phyloP scores from a whole-genome alignment of 2,888 invertebrate genomes.

The Notodonta dromedarius region DNA sequence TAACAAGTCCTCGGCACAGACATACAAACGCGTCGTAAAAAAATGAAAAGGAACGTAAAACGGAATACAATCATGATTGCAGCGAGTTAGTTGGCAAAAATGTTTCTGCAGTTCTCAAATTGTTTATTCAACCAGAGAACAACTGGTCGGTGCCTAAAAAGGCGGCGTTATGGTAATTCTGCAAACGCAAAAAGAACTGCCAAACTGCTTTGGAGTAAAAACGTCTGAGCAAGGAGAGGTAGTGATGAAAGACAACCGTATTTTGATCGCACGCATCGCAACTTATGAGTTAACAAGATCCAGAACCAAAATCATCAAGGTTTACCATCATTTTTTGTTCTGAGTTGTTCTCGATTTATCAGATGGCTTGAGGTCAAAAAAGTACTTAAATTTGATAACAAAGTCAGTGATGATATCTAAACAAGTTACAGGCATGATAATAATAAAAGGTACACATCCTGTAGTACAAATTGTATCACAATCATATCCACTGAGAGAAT shows the following conservation, averaged over 20 bases:
- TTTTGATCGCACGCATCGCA: slow-evolving; percentile 28
- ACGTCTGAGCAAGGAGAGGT: slow-evolving; percentile 20
- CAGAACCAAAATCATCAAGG: slow-evolving; percentile 7
- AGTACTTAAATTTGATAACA: background rate
- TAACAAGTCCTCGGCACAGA: slow-evolving; percentile 30
- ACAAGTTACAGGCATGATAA: background rate
- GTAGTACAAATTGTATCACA: background rate
- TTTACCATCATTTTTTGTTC: slow-evolving; percentile 6
- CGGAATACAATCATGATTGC: slow-evolving; percentile 41
- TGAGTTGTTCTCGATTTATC: slow-evolving; percentile 10
- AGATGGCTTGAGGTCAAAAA: slow-evolving; percentile 3
- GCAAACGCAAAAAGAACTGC: slow-evolving; percentile 24
- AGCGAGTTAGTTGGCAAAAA: slow-evolving; percentile 23
- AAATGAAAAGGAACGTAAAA: slow-evolving; percentile 28
- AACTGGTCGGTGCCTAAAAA: slow-evolving; percentile 17
- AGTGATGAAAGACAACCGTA: slow-evolving; percentile 31
- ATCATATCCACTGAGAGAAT: too few species aligned
- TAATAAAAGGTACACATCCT: background rate
- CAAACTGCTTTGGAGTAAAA: slow-evolving; percentile 24
- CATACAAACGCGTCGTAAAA: slow-evolving; percentile 29
- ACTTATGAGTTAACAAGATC: slow-evolving; percentile 22
- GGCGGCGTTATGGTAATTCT: slow-evolving; percentile 24
- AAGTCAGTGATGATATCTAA: background rate
- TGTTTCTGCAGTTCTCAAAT: slow-evolving; percentile 19
- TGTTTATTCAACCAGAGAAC: slow-evolving; percentile 22